Conservation (phyloP, 2,113 vertebrate species). For the Gymnarchus niloticus region DNA sequence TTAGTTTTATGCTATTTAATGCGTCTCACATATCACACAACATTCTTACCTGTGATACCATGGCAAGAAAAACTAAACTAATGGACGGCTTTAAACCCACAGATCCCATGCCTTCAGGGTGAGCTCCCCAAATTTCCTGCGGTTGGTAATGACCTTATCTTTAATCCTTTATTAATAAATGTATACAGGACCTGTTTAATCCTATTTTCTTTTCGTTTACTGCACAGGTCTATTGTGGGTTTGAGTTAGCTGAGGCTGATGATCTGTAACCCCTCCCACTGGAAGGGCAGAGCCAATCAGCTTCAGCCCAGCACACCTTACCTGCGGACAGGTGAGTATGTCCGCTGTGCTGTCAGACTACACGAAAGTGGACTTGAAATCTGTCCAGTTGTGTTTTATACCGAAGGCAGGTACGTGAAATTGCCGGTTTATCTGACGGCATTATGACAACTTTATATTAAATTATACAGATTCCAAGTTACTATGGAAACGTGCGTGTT, state of each 20-base stretch:
- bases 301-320: background rate
- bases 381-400: background rate
- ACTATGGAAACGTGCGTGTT: background rate
- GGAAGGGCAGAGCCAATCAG: slow-evolving; percentile 34
- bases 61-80: slow-evolving; percentile 44
- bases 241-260: slow-evolving; percentile 35
- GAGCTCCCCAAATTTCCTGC: slow-evolving; percentile 7
- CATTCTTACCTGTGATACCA: slow-evolving; percentile 54
- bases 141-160: background rate
- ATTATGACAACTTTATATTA: background rate
- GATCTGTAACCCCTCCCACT: slow-evolving; percentile 42
- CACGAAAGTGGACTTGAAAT: background rate
- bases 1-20: background rate
- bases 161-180: slow-evolving; percentile 12
- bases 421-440: background rate
- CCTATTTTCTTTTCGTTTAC: slow-evolving; percentile 32
- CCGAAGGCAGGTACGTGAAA: background rate
- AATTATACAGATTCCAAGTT: background rate
- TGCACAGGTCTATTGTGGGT: slow-evolving; percentile 27
- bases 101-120: slow-evolving; percentile 32
- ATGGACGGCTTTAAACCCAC: slow-evolving; percentile 38
- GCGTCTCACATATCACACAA: background rate
- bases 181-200: background rate
- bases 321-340: slow-evolving; percentile 26
- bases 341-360: background rate